Conservation (phyloP, 2,113 vertebrate species). For the Hippoglossus stenolepis region DNA sequence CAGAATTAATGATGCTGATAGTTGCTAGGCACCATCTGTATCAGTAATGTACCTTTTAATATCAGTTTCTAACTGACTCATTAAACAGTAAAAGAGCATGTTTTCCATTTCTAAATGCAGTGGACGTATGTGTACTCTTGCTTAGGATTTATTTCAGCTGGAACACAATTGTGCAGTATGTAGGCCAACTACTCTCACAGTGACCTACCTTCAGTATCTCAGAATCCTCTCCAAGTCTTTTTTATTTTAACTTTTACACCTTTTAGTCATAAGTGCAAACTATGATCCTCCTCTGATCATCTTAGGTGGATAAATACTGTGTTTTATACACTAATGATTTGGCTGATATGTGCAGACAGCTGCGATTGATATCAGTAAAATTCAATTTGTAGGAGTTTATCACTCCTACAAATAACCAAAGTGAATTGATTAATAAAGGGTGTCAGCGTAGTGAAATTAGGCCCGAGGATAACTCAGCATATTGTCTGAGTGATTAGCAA, state of each 20-base stretch:
- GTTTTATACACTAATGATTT: not conserved
- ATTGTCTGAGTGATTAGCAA: slow-evolving; percentile 39
- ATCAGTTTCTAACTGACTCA: slow-evolving; percentile 38
- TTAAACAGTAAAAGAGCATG: slow-evolving; percentile 36
- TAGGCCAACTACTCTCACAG: slow-evolving; percentile 30
- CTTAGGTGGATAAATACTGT: not conserved
- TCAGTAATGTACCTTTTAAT: slow-evolving; percentile 58
- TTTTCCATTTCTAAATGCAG: not conserved
- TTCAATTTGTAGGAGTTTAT: slow-evolving; percentile 1
- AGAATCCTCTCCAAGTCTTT: not conserved
- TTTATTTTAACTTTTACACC: slow-evolving; percentile 3
- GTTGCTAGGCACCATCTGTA: slow-evolving; percentile 76
- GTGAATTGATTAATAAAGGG: slow-evolving; percentile 7
- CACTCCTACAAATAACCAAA: slow-evolving; percentile 3
- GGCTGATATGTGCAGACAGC: not conserved
- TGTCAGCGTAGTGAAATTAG: slow-evolving; percentile 30
- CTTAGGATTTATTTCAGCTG: slow-evolving; percentile 14
- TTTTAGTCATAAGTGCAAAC: slow-evolving; percentile 1
- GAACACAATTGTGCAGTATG: slow-evolving; percentile 30
- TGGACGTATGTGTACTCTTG: not conserved
- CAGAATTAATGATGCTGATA: slow-evolving; percentile 76
- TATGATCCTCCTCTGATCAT: not conserved
- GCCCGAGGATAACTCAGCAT: slow-evolving; percentile 22
- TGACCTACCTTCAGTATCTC: slow-evolving; percentile 15
- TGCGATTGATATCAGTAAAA: not conserved